Conservation (phyloP, 2,797 vertebrate genomes). For the Thunnus albacares region DNA sequence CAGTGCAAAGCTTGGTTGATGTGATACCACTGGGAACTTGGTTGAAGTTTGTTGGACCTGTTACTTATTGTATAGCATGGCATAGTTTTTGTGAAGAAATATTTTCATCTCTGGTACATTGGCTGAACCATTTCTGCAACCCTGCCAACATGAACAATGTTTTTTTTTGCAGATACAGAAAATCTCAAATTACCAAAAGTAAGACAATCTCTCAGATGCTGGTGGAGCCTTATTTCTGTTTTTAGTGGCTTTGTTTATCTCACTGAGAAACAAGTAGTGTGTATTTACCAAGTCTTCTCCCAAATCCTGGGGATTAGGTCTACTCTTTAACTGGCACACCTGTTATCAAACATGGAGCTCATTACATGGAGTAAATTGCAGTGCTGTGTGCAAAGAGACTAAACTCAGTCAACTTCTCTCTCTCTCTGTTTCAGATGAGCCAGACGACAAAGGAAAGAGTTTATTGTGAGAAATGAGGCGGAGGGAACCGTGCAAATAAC, state of each 20-base stretch:
- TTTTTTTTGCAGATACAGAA: not conserved
- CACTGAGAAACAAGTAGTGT: constrained; percentile 8
- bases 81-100: constrained; percentile 21
- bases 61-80: not conserved
- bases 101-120: constrained; percentile 9
- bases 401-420: constrained; percentile 46
- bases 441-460: constrained; percentile 46
- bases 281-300: constrained; percentile 34
- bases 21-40: not conserved
- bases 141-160: not conserved
- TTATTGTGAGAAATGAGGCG: constrained; percentile 67
- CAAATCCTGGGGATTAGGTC: constrained; percentile 60
- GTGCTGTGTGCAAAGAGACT: constrained; percentile 33
- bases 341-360: constrained; percentile 69
- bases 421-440: constrained; percentile 82
- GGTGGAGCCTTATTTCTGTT: constrained; percentile 7
- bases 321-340: constrained; percentile 62
- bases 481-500: constrained; percentile 21
- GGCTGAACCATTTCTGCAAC: constrained; percentile 9
- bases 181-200: constrained; percentile 26
- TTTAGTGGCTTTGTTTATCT: constrained; percentile 32
- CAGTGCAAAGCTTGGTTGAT: constrained; percentile 12
- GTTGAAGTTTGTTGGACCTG: not conserved
- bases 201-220: constrained; percentile 9
- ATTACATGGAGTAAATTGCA: constrained; percentile 57